phyloP scores from a whole-genome alignment of 2,888 invertebrate species.

The Sarcophaga subvicina region DNA sequence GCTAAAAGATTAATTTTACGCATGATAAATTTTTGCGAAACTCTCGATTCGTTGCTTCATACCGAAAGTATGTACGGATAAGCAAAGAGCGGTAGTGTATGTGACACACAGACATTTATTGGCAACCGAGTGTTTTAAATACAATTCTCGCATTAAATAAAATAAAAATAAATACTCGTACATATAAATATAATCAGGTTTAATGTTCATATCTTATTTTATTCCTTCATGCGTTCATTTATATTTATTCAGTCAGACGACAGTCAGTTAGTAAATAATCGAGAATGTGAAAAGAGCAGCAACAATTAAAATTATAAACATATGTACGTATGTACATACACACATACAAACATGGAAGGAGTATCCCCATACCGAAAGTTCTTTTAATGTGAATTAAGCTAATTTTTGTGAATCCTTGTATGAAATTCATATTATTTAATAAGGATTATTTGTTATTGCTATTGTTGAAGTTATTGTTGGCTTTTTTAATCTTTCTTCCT shows the following conservation, averaged over 20 bases:
- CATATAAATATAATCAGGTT: background rate
- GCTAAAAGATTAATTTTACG: slow-evolving; percentile 30
- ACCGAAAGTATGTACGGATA: background rate
- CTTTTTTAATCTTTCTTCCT: background rate
- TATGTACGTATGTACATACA: background rate
- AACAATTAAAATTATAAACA: background rate
- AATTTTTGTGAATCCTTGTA: slow-evolving; percentile 23
- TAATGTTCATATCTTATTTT: background rate
- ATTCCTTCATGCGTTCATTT: background rate
- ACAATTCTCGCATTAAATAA: background rate
- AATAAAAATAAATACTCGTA: background rate
- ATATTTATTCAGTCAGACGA: background rate
- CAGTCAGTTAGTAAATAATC: background rate
- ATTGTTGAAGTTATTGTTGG: background rate
- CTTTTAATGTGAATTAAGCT: slow-evolving; percentile 12
- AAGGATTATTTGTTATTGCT: slow-evolving; percentile 30
- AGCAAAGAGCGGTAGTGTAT: background rate
- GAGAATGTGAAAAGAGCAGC: slow-evolving; percentile 2
- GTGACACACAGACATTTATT: too few relatives aligned
- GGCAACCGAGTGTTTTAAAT: too few relatives aligned
- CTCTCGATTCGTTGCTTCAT: background rate
- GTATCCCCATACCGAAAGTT: background rate
- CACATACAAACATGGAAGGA: background rate
- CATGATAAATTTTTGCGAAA: slow-evolving; percentile 19
- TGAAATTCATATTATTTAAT: slow-evolving; percentile 27